Conservation (phyloP, 2,888 invertebrate genomes). For the Coelogynopora nodosa region DNA sequence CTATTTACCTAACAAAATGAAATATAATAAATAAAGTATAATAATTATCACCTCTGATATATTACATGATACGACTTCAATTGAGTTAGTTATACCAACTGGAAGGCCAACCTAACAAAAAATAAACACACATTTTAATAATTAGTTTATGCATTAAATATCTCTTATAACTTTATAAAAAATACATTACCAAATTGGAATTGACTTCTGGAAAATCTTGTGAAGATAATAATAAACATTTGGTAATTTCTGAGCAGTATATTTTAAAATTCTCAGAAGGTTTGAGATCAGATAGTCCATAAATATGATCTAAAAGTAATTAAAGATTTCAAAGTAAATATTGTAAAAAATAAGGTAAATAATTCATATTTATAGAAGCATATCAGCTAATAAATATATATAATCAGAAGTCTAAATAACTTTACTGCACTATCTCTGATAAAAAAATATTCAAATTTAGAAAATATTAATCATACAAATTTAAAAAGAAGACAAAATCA, state of each 20-base stretch:
- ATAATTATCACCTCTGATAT: neutral
- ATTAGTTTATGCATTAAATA: neutral
- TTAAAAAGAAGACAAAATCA: too few relatives aligned
- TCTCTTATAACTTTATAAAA: neutral
- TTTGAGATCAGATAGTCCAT: neutral
- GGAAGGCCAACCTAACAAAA: neutral
- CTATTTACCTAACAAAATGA: too few relatives aligned
- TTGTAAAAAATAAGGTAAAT: too few relatives aligned
- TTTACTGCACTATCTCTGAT: too few relatives aligned
- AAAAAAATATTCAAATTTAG: too few relatives aligned
- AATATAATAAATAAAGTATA: neutral
- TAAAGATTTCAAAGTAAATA: too few relatives aligned
- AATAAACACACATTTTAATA: neutral
- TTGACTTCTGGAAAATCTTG: neutral
- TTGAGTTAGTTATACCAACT: neutral
- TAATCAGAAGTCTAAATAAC: too few relatives aligned
- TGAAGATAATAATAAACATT: neutral
- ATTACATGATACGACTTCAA: neutral
- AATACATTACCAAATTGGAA: neutral
- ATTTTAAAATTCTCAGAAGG: neutral
- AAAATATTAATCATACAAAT: too few relatives aligned
- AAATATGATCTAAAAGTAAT: neutral
- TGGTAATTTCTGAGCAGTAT: neutral
- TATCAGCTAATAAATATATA: too few relatives aligned
- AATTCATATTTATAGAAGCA: too few relatives aligned